Evolutionary conservation across 2,797 vertebrate species (phyloP).

Genomic region (Enteromius paludinosus): DNA sequence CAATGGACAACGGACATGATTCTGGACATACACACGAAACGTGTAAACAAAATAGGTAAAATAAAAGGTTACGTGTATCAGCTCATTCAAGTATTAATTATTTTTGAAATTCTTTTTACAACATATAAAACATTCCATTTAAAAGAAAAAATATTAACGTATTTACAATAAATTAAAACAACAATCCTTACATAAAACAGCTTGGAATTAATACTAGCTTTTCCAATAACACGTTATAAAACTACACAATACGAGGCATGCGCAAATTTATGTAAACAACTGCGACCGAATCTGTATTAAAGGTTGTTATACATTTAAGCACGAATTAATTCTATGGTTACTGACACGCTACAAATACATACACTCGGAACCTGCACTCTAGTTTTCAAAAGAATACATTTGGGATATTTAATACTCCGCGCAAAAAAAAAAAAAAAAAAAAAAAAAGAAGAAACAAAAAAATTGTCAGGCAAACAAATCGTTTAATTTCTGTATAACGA

Average conservation of each 20-base stretch:
- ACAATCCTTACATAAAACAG: conserved; percentile 44
- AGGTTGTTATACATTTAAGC: conserved; percentile 40
- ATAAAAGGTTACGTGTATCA: conserved; percentile 61
- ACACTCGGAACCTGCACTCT: conserved; percentile 38
- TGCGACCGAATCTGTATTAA: conserved; percentile 41
- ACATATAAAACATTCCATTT: conserved; percentile 68
- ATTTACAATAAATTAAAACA: conserved; percentile 82
- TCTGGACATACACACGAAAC: conserved; percentile 62
- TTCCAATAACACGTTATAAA: conserved; percentile 64
- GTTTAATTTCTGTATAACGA: not conserved
- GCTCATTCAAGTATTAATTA: conserved; percentile 67
- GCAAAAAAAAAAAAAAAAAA: not conserved
- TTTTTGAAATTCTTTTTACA: conserved; percentile 56
- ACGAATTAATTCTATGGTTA: conserved; percentile 34
- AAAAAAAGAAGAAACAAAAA: not conserved
- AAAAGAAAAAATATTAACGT: conserved; percentile 63
- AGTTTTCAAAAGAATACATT: not conserved
- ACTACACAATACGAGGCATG: conserved; percentile 73
- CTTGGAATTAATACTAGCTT: conserved; percentile 65
- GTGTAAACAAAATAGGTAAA: conserved; percentile 68
- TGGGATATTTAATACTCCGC: not conserved
- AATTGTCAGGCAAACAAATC: not conserved
- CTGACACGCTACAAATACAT: conserved; percentile 46
- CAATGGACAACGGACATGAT: conserved; percentile 55
- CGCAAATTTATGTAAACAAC: conserved; percentile 78